A percentile compares a stretch with the other conserved stretches of the same genome.
Conservation (phyloP, 2,888 invertebrate genomes). For the Omphaloscelis lunosa region DNA sequence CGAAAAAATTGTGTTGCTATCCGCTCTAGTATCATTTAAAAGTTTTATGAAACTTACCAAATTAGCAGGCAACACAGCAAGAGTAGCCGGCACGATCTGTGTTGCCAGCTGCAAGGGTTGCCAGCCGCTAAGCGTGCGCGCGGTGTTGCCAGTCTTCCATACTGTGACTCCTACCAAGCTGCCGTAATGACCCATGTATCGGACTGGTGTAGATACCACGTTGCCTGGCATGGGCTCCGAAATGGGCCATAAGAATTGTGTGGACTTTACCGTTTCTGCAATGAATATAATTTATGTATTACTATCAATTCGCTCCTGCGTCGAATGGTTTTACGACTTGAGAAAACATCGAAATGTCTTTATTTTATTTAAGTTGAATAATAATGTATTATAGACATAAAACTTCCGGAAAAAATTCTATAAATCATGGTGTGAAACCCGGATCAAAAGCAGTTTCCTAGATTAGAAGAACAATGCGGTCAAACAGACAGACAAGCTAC, state of each 20-base stretch:
- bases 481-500: not conserved
- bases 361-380: not conserved
- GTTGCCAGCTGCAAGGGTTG: constrained; percentile 96
- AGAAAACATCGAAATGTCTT: no score
- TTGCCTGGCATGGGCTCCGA: constrained; percentile 92
- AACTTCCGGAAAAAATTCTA: not conserved
- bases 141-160: constrained; percentile 90
- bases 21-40: not conserved
- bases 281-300: constrained; percentile 56
- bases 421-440: not conserved
- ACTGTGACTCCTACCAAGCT: constrained; percentile 93
- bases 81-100: constrained; percentile 97
- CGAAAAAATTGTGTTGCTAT: not conserved
- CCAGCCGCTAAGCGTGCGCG: constrained; percentile 93
- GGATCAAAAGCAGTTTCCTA: not conserved
- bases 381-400: not conserved
- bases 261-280: constrained; percentile 93
- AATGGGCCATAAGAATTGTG: constrained; percentile 92
- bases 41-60: constrained; percentile 73
- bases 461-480: not conserved
- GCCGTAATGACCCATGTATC: constrained; percentile 93
- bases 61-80: constrained; percentile 94
- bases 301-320: not conserved
- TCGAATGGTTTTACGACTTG: no score
- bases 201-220: constrained; percentile 90